Conservation (phyloP, 2,888 invertebrate species). For the Mythimna impura region DNA sequence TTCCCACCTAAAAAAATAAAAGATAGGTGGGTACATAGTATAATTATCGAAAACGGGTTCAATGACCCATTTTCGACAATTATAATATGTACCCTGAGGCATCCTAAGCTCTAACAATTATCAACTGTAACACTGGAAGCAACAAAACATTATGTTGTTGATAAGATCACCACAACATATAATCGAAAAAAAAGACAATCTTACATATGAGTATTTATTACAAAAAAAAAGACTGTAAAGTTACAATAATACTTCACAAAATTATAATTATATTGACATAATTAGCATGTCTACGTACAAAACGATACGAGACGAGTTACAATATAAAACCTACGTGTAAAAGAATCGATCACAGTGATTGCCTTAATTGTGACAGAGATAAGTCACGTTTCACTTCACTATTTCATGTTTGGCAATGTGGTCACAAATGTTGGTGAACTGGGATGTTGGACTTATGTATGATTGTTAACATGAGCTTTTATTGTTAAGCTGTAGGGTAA, state of each 20-base stretch:
- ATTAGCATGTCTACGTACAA: constrained; percentile 51
- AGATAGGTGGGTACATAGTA: too few species aligned
- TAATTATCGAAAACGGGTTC: too few species aligned
- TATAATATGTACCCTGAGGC: too few species aligned
- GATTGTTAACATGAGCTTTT: too few species aligned
- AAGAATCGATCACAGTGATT: constrained; percentile 60
- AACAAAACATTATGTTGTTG: neutral
- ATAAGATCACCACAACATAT: neutral
- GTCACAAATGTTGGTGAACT: constrained; percentile 6
- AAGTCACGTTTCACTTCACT: constrained; percentile 49
- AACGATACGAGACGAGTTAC: constrained; percentile 49
- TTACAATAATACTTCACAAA: constrained; percentile 46
- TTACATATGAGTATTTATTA: constrained; percentile 53
- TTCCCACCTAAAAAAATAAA: too few species aligned
- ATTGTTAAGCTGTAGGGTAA: too few species aligned
- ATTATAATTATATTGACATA: constrained; percentile 27
- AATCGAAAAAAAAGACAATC: neutral
- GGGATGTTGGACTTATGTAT: neutral
- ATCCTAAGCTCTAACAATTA: neutral
- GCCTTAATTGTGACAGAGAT: constrained; percentile 41
- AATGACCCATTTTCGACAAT: too few species aligned
- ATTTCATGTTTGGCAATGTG: constrained; percentile 26
- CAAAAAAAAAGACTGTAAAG: constrained; percentile 59
- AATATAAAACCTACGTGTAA: constrained; percentile 55
- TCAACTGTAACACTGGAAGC: neutral